phyloP scores from a whole-genome alignment of 1,140 invertebrate species.

The Drosophila quadrilineata region DNA sequence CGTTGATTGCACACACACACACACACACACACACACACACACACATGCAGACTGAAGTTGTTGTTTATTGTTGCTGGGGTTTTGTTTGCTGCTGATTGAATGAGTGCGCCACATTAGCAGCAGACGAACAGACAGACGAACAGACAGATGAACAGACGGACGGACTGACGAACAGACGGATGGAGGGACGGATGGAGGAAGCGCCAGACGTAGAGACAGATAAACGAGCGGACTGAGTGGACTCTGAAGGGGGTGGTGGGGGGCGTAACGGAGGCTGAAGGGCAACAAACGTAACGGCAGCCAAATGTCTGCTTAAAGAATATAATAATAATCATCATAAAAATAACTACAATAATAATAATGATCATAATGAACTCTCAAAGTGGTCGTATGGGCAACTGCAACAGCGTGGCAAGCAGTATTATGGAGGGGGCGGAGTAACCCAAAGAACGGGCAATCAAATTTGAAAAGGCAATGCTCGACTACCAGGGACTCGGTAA shows the following conservation, averaged over 20 bases:
- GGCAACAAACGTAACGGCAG: constrained; percentile 4
- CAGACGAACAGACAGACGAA: constrained; percentile 20
- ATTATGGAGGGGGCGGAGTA: too few species aligned
- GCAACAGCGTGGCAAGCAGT: too few species aligned
- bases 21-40: too few species aligned
- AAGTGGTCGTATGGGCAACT: too few species aligned
- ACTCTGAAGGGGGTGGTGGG: not conserved
- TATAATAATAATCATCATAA: constrained; percentile 33
- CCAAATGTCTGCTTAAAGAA: constrained; percentile 28
- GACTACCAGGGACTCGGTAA: too few species aligned
- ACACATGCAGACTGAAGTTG: constrained; percentile 16
- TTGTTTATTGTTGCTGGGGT: constrained; percentile 9
- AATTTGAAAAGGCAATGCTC: too few species aligned
- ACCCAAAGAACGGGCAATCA: too few species aligned
- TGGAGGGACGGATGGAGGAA: constrained; percentile 1
- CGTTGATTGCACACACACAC: constrained; percentile 65
- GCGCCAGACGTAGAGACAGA: too few species aligned
- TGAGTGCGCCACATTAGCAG: constrained; percentile 58
- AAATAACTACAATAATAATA: constrained; percentile 68
- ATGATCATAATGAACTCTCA: constrained; percentile 44
- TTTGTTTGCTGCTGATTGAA: constrained; percentile 53
- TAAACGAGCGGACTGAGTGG: too few species aligned
- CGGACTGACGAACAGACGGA: not conserved
- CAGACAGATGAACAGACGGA: not conserved
- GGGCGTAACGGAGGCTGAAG: not conserved